Evolutionary conservation across 2,888 invertebrate genomes (phyloP).

Genomic region (Altica lythri): DNA sequence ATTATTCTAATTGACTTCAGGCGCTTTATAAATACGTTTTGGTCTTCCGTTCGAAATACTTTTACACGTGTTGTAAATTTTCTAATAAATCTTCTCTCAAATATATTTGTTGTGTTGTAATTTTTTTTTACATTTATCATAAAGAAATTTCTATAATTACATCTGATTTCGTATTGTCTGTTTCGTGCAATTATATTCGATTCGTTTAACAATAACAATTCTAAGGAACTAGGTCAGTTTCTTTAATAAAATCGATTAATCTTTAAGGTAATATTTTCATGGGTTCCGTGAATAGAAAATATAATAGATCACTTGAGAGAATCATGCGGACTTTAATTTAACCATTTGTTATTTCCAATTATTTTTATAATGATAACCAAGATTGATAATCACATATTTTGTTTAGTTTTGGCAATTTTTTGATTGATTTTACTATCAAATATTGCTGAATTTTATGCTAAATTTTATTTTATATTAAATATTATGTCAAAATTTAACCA

Average conservation of each 20-base stretch:
- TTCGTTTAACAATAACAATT: slow-evolving; percentile 22
- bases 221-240: slow-evolving; percentile 18
- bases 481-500: too few species aligned
- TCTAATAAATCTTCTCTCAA: too few species aligned
- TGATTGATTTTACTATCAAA: too few species aligned
- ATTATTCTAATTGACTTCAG: slow-evolving; percentile 31
- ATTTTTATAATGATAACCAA: too few species aligned
- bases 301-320: slow-evolving; percentile 11
- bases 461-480: too few species aligned
- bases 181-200: slow-evolving; percentile 19
- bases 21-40: slow-evolving; percentile 1
- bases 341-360: too few species aligned
- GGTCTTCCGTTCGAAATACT: background rate
- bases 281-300: slow-evolving; percentile 16
- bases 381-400: too few species aligned
- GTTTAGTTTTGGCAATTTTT: too few species aligned
- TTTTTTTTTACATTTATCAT: slow-evolving; percentile 19
- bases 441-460: too few species aligned
- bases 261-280: slow-evolving; percentile 23
- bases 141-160: slow-evolving; percentile 22
- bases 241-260: slow-evolving; percentile 24
- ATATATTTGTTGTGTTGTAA: slow-evolving; percentile 4
- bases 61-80: too few species aligned
- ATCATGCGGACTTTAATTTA: too few species aligned
- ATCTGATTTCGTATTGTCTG: slow-evolving; percentile 23